These are phyloP conservation scores for Saturnia japonica DNA, from an alignment of 2,888 invertebrate species.

Conservation along the genomic window DNA sequence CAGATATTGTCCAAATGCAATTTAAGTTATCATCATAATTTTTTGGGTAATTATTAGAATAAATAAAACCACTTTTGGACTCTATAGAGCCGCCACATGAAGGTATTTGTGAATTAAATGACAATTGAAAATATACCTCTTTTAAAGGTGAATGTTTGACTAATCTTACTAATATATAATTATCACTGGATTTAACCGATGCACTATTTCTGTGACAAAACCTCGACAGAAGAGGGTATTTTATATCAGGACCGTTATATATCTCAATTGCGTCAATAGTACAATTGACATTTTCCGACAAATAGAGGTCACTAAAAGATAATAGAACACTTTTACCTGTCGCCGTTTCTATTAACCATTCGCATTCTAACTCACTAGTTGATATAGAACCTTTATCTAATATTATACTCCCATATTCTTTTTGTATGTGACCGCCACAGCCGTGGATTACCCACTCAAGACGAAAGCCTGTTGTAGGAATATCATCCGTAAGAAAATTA, in stretches of 20 bases:
- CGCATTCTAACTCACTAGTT: constrained; percentile 83
- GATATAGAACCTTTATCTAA: constrained; percentile 85
- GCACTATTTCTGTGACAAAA: constrained; percentile 81
- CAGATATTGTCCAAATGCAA: constrained; percentile 91
- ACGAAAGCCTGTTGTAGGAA: constrained; percentile 86
- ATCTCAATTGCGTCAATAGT: constrained; percentile 82
- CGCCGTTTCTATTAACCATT: constrained; percentile 88
- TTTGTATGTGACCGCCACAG: constrained; percentile 86
- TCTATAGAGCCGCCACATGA: constrained; percentile 89
- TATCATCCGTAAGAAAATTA: constrained; percentile 84
- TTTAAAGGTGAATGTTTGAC: constrained; percentile 75
- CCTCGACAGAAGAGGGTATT: constrained; percentile 80
- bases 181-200: constrained; percentile 83
- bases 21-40: constrained; percentile 88
- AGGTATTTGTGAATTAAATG: constrained; percentile 51
- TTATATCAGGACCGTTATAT: constrained; percentile 84
- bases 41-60: constrained; percentile 91
- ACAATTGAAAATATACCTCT: constrained; percentile 85
- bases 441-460: constrained; percentile 91
- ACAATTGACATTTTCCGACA: constrained; percentile 83
- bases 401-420: constrained; percentile 77
- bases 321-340: constrained; percentile 86
- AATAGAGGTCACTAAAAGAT: constrained; percentile 83
- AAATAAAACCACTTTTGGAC: constrained; percentile 84
- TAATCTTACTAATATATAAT: constrained; percentile 87